Conservation (phyloP, 2,797 vertebrate genomes). For the Sphaeramia orbicularis region DNA sequence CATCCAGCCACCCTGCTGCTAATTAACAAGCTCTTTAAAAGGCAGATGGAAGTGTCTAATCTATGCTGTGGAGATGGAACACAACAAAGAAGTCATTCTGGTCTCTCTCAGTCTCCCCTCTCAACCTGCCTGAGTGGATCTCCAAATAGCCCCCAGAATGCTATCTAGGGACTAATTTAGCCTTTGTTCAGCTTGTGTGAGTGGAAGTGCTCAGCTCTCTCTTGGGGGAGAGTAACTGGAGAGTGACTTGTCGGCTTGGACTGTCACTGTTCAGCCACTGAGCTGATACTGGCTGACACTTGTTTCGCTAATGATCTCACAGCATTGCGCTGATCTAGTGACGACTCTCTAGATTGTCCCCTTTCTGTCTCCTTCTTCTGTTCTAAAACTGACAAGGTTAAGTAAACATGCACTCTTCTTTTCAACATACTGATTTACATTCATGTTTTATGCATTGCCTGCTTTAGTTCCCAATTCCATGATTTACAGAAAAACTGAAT, state of each 20-base stretch:
- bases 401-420: background rate
- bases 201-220: slow-evolving; percentile 50
- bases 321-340: slow-evolving; percentile 54
- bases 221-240: slow-evolving; percentile 53
- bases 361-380: slow-evolving; percentile 13
- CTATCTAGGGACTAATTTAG: slow-evolving; percentile 64
- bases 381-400: slow-evolving; percentile 2
- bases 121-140: slow-evolving; percentile 30
- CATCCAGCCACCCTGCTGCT: slow-evolving; percentile 49
- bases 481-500: background rate
- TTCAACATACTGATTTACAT: background rate
- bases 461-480: background rate
- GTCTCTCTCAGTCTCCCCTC: slow-evolving; percentile 2
- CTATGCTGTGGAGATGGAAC: slow-evolving; percentile 34
- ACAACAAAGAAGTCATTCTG: slow-evolving; percentile 56
- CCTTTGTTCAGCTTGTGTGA: slow-evolving; percentile 68
- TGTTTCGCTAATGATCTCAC: slow-evolving; percentile 65
- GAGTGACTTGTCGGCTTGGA: slow-evolving; percentile 47
- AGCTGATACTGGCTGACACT: slow-evolving; percentile 49
- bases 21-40: slow-evolving; percentile 62
- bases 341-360: slow-evolving; percentile 31
- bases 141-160: slow-evolving; percentile 43
- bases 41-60: slow-evolving; percentile 48
- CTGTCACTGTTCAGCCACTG: slow-evolving; percentile 55
- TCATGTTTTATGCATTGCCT: background rate